Conservation (phyloP, 2,797 vertebrate genomes). For the Ptychobarbus kaznakovi region DNA sequence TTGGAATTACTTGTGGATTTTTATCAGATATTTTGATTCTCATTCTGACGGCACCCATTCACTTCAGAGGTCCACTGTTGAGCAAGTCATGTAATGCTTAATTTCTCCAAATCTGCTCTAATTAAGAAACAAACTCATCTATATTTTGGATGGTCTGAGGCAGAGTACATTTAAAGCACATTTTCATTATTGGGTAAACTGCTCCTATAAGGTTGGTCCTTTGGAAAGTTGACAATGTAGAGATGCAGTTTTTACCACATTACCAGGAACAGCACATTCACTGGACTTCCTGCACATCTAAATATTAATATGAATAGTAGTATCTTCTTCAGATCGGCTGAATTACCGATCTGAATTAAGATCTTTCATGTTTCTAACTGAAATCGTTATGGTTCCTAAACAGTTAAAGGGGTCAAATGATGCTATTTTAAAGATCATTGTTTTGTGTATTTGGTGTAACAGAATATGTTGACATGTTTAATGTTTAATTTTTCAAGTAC, state of each 20-base stretch:
- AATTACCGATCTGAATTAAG: conserved; percentile 2
- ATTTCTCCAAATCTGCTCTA: background rate
- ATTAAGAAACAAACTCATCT: background rate
- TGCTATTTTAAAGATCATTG: too few relatives aligned
- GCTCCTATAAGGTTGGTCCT: background rate
- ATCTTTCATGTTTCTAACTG: background rate
- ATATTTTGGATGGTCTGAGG: background rate
- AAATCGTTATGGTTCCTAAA: background rate
- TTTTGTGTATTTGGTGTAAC: too few relatives aligned
- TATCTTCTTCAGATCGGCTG: background rate
- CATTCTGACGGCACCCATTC: background rate
- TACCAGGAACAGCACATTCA: background rate
- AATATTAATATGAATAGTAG: background rate
- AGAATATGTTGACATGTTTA: too few relatives aligned
- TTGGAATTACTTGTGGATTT: background rate
- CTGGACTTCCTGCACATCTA: background rate
- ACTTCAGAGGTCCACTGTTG: background rate
- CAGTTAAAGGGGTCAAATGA: too few relatives aligned
- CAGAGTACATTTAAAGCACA: background rate
- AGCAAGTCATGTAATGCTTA: background rate
- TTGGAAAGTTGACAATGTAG: background rate
- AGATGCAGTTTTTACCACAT: background rate
- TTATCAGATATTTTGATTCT: background rate
- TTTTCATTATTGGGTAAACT: background rate
- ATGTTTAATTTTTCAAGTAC: too few relatives aligned